Evolutionary conservation across 2,797 vertebrate species (phyloP).

Genomic region (Corythornis leucogaster): DNA sequence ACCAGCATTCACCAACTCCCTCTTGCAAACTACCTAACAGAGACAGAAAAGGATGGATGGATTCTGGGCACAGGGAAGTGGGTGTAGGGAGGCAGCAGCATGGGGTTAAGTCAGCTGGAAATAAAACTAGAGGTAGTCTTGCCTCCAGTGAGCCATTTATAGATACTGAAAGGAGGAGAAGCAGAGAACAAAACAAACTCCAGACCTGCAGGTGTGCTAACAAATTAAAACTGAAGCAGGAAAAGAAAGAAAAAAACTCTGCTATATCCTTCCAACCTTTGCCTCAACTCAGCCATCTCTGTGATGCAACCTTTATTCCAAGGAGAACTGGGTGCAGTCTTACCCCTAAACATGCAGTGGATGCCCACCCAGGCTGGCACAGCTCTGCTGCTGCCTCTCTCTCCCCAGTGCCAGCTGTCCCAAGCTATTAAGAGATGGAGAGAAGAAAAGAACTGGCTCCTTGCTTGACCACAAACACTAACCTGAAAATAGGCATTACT

Average conservation of each 20-base stretch:
- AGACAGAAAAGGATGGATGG: neutral
- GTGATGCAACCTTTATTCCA: neutral
- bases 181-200: slow-evolving; percentile 38
- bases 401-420: neutral
- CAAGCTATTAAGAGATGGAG: neutral
- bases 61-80: neutral
- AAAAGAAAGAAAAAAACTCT: neutral
- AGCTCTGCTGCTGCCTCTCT: neutral
- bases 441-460: neutral
- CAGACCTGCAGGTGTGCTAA: slow-evolving; percentile 54
- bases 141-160: slow-evolving; percentile 27
- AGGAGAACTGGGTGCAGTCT: neutral
- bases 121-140: slow-evolving; percentile 16
- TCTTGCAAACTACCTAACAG: neutral
- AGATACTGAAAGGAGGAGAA: neutral
- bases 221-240: slow-evolving; percentile 28
- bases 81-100: neutral
- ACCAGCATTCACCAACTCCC: neutral
- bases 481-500: neutral
- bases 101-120: slow-evolving; percentile 40
- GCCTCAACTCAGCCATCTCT: slow-evolving; percentile 14
- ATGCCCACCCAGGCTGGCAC: neutral
- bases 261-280: slow-evolving; percentile 14
- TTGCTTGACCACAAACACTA: neutral
- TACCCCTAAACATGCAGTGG: accelerated